These are phyloP conservation scores for Lepidotrigona ventralis DNA, from an alignment of 1,140 invertebrate species.

Conservation along the genomic window DNA sequence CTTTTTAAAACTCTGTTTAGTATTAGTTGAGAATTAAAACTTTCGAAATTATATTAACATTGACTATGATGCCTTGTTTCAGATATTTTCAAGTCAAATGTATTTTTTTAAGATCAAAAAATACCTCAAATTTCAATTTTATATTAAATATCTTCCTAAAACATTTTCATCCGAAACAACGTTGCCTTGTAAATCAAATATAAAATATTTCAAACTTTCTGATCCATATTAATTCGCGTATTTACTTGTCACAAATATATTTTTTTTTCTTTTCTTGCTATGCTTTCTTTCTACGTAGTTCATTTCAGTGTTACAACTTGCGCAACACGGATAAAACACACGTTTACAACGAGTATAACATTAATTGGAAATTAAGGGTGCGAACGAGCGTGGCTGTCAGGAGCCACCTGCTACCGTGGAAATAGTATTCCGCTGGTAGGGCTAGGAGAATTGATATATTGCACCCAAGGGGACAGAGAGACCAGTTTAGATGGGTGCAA, in stretches of 20 bases:
- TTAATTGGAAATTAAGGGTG: constrained; percentile 80
- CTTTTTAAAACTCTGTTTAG: not conserved
- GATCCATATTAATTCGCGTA: not conserved
- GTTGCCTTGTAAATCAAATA: not conserved
- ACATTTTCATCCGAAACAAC: not conserved
- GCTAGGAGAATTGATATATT: constrained; percentile 77
- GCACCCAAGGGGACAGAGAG: constrained; percentile 70
- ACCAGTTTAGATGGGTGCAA: constrained; percentile 42
- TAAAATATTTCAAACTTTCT: not conserved
- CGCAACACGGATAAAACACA: not conserved
- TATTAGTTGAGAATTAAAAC: not conserved
- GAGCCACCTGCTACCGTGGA: constrained; percentile 77
- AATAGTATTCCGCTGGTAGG: constrained; percentile 35
- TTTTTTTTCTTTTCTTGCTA: not conserved
- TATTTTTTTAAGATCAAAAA: not conserved
- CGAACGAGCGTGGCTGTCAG: constrained; percentile 71
- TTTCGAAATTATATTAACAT: not conserved
- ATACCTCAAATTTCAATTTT: not conserved
- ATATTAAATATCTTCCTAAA: not conserved
- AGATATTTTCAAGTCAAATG: not conserved
- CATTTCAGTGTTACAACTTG: not conserved
- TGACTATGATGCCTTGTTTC: not conserved
- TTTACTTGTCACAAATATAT: too few relatives aligned
- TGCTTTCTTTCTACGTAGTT: not conserved
- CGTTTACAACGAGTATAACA: constrained; percentile 69